A percentile compares a stretch with the other conserved stretches of the same genome.
Conservation (phyloP, 2,797 vertebrate species). For the Brachyrhaphis roseni region DNA sequence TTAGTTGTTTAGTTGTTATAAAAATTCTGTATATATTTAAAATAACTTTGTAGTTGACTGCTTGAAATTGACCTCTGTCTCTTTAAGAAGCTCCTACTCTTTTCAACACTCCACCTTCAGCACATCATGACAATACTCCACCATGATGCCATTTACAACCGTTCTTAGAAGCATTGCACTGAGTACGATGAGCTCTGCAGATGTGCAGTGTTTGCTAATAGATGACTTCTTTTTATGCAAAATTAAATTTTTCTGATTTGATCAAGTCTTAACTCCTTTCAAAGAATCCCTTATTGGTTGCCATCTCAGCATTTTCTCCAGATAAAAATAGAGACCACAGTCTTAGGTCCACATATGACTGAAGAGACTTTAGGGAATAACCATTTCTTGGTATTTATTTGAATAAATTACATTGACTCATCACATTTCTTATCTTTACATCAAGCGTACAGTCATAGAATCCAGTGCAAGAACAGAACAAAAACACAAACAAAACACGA, state of each 20-base stretch:
- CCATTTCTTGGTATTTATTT: slow-evolving; percentile 80
- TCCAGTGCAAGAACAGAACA: slow-evolving; percentile 74
- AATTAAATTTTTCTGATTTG: not conserved
- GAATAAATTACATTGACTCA: slow-evolving; percentile 81
- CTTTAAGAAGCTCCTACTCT: not conserved
- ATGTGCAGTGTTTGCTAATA: not conserved
- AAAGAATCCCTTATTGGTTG: not conserved
- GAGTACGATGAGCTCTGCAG: not conserved
- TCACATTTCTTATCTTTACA: slow-evolving; percentile 75
- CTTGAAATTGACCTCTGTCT: not conserved
- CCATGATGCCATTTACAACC: not conserved
- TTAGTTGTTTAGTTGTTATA: not conserved
- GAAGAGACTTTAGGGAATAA: slow-evolving; percentile 9
- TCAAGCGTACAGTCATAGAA: slow-evolving; percentile 79
- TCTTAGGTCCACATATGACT: not conserved
- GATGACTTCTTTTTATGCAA: too few species aligned
- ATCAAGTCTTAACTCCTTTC: not conserved
- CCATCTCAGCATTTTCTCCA: not conserved
- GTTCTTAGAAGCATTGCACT: too few species aligned
- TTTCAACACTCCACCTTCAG: not conserved
- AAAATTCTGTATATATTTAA: not conserved
- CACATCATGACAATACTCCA: not conserved
- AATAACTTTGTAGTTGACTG: not conserved
- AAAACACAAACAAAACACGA: slow-evolving; percentile 53
- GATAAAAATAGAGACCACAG: not conserved